Conservation (phyloP, 1,140 invertebrate genomes). For the Theocolax elegans region DNA sequence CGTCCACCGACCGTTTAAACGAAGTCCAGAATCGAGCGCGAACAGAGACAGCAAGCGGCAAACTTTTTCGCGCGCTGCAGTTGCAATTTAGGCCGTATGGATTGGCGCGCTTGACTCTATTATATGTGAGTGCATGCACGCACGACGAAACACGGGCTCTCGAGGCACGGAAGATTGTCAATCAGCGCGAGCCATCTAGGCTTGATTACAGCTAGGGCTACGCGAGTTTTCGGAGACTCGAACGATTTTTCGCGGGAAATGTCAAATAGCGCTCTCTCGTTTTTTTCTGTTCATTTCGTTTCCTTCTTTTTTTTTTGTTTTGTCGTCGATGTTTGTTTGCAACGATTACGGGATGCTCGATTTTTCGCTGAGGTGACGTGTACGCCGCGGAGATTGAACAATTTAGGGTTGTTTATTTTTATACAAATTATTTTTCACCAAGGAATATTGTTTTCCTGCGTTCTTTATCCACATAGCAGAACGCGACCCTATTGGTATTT, state of each 20-base stretch:
- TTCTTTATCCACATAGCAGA: no score
- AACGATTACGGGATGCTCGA: conserved; percentile 26
- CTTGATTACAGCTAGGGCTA: conserved; percentile 56
- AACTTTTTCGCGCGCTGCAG: conserved; percentile 11
- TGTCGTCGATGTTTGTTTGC: conserved; percentile 7
- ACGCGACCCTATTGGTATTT: neutral
- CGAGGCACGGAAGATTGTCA: conserved; percentile 59
- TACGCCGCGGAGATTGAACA: conserved; percentile 17
- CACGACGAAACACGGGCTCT: conserved; percentile 40
- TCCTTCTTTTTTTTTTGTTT: conserved; percentile 13
- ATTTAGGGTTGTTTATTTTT: neutral
- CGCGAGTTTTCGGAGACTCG: neutral
- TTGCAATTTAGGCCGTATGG: conserved; percentile 19
- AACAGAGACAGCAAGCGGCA: neutral
- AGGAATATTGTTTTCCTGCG: no score
- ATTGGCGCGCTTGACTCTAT: conserved; percentile 49
- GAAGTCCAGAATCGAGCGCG: conserved; percentile 2
- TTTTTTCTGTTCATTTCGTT: neutral
- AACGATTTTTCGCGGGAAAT: conserved; percentile 34
- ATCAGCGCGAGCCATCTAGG: conserved; percentile 59
- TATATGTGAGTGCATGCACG: conserved; percentile 39
- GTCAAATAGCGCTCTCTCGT: conserved; percentile 10
- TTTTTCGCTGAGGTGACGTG: neutral
- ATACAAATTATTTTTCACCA: neutral
- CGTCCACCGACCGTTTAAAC: neutral